A percentile compares a stretch with the other conserved stretches of the same genome.
Conservation (phyloP, 1,140 invertebrate genomes). For the Argopecten irradians region DNA sequence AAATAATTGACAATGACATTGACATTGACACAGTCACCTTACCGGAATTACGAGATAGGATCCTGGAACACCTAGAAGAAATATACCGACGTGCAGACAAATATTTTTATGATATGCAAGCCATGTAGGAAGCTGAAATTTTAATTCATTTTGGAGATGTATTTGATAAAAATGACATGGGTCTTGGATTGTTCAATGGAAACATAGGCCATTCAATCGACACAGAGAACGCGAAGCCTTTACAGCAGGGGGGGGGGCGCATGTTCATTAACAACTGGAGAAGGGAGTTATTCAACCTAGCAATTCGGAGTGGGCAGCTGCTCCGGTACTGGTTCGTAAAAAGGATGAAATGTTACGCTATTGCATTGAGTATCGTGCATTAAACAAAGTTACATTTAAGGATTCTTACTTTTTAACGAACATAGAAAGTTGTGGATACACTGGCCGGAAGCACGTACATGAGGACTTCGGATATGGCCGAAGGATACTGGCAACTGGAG, state of each 20-base stretch:
- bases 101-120: too few species aligned
- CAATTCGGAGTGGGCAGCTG: conserved; percentile 37
- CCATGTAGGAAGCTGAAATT: not conserved
- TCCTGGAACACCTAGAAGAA: too few species aligned
- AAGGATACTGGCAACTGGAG: not conserved
- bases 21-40: too few species aligned
- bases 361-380: conserved; percentile 33
- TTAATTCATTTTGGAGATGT: not conserved
- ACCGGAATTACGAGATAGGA: too few species aligned
- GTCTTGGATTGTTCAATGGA: conserved; percentile 33
- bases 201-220: conserved; percentile 30
- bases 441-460: not conserved
- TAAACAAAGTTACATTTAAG: conserved; percentile 35
- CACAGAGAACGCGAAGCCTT: conserved; percentile 24
- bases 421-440: conserved; percentile 31
- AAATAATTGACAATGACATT: too few species aligned
- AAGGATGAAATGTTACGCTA: conserved; percentile 13
- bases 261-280: conserved; percentile 31
- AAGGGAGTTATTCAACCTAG: conserved; percentile 31
- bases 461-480: conserved; percentile 25
- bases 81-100: too few species aligned
- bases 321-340: conserved; percentile 24
- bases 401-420: conserved; percentile 28
- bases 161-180: conserved; percentile 29
- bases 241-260: conserved; percentile 25